phyloP scores from a whole-genome alignment of 2,888 invertebrate genomes.

The Dexiosoma caninum region DNA sequence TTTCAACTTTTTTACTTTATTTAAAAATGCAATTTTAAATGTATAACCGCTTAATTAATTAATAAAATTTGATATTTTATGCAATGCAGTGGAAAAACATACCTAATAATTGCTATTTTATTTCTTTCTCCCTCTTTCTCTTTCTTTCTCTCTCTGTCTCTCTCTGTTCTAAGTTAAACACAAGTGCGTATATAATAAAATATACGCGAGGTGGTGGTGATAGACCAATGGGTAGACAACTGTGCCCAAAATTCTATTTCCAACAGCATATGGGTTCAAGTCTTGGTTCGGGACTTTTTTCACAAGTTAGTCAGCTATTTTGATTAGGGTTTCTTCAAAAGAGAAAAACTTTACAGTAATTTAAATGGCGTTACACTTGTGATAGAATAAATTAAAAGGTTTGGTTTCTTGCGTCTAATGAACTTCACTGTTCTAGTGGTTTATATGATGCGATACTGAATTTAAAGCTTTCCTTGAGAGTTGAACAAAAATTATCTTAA shows the following conservation, averaged over 20 bases:
- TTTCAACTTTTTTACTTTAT: too few species aligned
- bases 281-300: too few species aligned
- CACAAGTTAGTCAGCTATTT: constrained; percentile 75
- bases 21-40: too few species aligned
- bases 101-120: too few species aligned
- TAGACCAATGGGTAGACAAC: neutral
- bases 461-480: constrained; percentile 74
- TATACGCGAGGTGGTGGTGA: neutral
- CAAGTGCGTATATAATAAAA: neutral
- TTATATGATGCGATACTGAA: constrained; percentile 61
- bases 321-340: constrained; percentile 60
- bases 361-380: constrained; percentile 75
- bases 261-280: too few species aligned
- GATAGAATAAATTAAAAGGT: constrained; percentile 69
- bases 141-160: neutral
- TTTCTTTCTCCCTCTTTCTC: too few species aligned
- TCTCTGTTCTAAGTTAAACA: too few species aligned
- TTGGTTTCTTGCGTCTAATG: neutral
- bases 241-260: too few species aligned
- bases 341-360: constrained; percentile 46
- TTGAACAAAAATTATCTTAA: constrained; percentile 67
- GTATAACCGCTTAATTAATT: too few species aligned
- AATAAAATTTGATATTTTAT: too few species aligned
- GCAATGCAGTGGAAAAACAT: too few species aligned
- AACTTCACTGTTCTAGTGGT: constrained; percentile 73